Conservation (phyloP, 2,797 vertebrate genomes). For the Threskiornis aethiopicus region DNA sequence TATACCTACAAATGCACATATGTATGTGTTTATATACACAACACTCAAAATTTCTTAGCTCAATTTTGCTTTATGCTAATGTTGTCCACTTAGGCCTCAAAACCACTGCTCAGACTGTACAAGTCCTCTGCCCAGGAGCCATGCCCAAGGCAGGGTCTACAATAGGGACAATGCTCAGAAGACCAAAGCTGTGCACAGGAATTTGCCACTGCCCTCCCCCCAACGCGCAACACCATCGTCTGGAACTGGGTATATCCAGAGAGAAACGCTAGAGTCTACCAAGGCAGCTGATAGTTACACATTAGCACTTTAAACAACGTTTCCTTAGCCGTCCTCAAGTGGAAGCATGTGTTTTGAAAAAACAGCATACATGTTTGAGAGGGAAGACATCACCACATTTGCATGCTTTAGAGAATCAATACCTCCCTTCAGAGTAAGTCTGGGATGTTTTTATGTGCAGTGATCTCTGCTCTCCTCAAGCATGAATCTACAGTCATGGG, state of each 20-base stretch:
- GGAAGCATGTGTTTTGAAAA: not conserved
- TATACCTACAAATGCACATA: not conserved
- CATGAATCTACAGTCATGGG: not conserved
- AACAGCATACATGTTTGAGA: not conserved
- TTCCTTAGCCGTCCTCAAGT: not conserved
- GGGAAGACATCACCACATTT: not conserved
- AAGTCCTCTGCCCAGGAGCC: not conserved
- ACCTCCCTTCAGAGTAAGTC: not conserved
- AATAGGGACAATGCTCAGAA: not conserved
- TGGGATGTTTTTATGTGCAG: not conserved
- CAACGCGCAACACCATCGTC: accelerated
- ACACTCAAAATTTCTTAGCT: not conserved
- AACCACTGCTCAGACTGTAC: not conserved
- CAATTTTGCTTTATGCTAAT: not conserved
- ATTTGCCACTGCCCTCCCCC: not conserved
- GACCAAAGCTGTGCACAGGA: not conserved
- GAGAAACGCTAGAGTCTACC: not conserved
- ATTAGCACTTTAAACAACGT: not conserved
- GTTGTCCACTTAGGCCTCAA: not conserved
- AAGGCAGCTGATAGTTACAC: not conserved
- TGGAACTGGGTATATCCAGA: not conserved
- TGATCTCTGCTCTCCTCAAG: not conserved
- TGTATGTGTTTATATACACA: not conserved
- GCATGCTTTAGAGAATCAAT: not conserved
- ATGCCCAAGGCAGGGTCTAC: not conserved